Conservation (phyloP, 2,113 vertebrate genomes). For the Erythrolamprus reginae region DNA sequence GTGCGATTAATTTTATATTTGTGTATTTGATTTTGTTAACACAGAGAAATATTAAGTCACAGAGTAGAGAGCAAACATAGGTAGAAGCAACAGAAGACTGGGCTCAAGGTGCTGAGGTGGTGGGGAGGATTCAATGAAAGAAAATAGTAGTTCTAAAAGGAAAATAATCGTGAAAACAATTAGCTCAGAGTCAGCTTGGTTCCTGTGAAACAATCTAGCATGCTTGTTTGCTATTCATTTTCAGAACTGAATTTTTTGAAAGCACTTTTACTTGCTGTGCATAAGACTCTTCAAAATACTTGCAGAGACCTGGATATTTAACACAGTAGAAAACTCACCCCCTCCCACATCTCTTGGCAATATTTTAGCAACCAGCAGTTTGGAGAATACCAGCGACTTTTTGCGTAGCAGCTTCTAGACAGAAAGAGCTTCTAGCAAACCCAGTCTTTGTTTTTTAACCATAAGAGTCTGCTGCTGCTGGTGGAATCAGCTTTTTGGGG, state of each 20-base stretch:
- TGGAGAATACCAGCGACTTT: slow-evolving; percentile 26
- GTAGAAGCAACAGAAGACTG: background rate
- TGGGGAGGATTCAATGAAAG: background rate
- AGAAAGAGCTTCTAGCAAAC: slow-evolving; percentile 17
- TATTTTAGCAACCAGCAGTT: slow-evolving; percentile 33
- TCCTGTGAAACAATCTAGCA: background rate
- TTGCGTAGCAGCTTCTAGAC: slow-evolving; percentile 2
- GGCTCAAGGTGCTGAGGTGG: background rate
- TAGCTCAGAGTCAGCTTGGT: background rate
- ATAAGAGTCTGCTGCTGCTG: background rate
- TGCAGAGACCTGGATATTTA: slow-evolving; percentile 10
- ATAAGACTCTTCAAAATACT: background rate
- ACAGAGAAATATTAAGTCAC: background rate
- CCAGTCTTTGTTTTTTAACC: slow-evolving; percentile 19
- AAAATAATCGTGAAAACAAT: background rate
- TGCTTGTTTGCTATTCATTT: background rate
- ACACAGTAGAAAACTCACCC: background rate
- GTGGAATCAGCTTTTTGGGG: background rate
- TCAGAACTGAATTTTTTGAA: background rate
- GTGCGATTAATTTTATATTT: background rate
- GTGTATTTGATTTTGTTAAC: background rate
- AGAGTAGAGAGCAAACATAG: background rate
- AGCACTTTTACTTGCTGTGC: background rate
- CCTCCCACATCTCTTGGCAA: slow-evolving; percentile 11
- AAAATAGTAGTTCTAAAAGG: background rate